These are phyloP conservation scores for Bemisia tabaci DNA, from an alignment of 1,140 invertebrate species.

Conservation along the genomic window DNA sequence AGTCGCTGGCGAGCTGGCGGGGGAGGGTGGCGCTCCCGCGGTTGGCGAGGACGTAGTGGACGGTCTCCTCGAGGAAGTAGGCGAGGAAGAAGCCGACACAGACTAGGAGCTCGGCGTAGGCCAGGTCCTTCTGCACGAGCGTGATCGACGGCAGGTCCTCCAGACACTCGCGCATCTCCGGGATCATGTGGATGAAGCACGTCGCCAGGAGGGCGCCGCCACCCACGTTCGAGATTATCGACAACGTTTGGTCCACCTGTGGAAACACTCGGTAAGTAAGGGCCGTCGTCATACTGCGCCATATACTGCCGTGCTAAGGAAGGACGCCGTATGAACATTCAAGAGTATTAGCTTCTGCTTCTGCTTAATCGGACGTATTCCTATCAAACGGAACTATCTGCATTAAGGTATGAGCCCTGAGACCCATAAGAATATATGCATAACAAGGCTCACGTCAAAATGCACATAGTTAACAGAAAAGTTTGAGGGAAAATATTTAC, in stretches of 20 bases:
- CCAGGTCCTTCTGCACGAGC: conserved; percentile 14
- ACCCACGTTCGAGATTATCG: conserved; percentile 51
- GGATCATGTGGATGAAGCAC: conserved; percentile 65
- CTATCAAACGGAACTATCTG: too few relatives aligned
- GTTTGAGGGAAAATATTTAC: too few relatives aligned
- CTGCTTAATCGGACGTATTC: too few relatives aligned
- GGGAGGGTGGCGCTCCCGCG: neutral
- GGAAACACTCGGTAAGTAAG: too few relatives aligned
- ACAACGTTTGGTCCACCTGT: conserved; percentile 16
- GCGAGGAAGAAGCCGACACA: conserved; percentile 65
- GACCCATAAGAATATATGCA: too few relatives aligned
- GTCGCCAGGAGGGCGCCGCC: conserved; percentile 74
- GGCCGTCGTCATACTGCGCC: too few relatives aligned
- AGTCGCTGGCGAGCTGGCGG: neutral
- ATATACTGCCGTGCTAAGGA: too few relatives aligned
- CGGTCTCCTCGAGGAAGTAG: conserved; percentile 61
- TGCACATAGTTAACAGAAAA: too few relatives aligned
- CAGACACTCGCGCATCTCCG: conserved; percentile 43
- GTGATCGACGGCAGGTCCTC: conserved; percentile 15
- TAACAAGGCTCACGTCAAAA: too few relatives aligned
- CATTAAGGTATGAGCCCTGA: too few relatives aligned
- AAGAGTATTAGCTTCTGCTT: too few relatives aligned
- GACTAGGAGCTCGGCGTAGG: conserved; percentile 49
- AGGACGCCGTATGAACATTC: too few relatives aligned
- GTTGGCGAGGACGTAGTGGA: conserved; percentile 21